Evolutionary conservation across 2,797 vertebrate genomes (phyloP), one percentile per base, ranked within the genome.

Genomic region (Parauchenoglanis ngamensis): DNA sequence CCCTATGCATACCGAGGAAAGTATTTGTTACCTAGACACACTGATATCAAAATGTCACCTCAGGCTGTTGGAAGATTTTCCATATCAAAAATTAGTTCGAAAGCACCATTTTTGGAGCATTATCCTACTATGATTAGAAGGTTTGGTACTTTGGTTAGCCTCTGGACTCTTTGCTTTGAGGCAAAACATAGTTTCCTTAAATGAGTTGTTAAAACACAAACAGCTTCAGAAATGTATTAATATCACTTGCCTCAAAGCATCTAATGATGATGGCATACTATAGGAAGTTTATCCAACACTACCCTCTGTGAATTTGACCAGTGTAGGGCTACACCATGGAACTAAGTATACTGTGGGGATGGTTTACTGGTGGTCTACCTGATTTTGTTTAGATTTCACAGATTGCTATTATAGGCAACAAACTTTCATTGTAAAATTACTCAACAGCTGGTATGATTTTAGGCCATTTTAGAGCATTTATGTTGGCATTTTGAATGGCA

Each of bases 51-150:
- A 63, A 44, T 35, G 46, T 44, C 3, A 11, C 6, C 35, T 40
- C 12, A 63, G 35, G 11, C 35, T 35, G 7, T 23, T 61, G 17
- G 3, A 59, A 35, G 56, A 44, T 59, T 44, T 81, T 11, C 35
- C 78, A 13, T 12, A 81, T 12, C 8, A 61, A 7, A 81, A n/a
- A 44, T 15, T 25, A 44, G 44, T 11, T 61, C 10, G 21, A 40
- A 63, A 61, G 25, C 68, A 86, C 56, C 44, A 86, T 68, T 86
- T 31, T 23, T 86, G 15, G 84, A 86, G 57, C 78, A 86, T 63
- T 88, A 86, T 52, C 87, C 84, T 61, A 61, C 83, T 6, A n/a
- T 88, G 7, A 88, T 88, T 12, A 86, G 12, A 35, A 17, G 56
- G 28, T 86, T 88, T 75, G 84, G 84, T 17, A 77, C 54, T 25